Evolutionary conservation across 2,797 vertebrate species (phyloP).

Genomic region (Sebastes cheni): DNA sequence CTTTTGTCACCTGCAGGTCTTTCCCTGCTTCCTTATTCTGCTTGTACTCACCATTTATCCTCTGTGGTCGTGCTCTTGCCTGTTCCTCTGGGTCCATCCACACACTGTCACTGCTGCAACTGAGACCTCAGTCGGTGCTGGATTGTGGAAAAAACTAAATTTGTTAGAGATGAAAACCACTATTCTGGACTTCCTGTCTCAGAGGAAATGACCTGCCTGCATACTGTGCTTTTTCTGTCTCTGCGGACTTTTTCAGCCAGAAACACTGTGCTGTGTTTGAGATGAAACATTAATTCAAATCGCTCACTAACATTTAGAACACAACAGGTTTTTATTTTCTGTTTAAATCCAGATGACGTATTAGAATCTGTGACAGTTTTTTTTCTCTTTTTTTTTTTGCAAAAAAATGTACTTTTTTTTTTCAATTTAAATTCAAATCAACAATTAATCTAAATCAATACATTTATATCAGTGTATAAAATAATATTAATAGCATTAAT

Average conservation of each 20-base stretch:
- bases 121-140: not conserved
- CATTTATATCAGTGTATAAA: too few species aligned
- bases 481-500: too few species aligned
- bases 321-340: not conserved
- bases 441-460: too few species aligned
- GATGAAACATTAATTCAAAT: not conserved
- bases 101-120: not conserved
- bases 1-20: conserved; percentile 2
- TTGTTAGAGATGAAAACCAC: conserved; percentile 7
- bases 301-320: not conserved
- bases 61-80: conserved; percentile 9
- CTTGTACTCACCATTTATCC: conserved; percentile 3
- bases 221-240: not conserved
- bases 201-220: not conserved
- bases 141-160: not conserved
- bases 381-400: too few species aligned
- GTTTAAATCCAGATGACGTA: not conserved
- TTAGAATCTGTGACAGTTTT: not conserved
- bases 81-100: not conserved
- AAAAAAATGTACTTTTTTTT: too few species aligned
- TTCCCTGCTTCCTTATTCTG: conserved; percentile 19
- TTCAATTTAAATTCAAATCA: too few species aligned
- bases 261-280: not conserved
- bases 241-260: not conserved
- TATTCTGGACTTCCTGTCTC: not conserved